Conservation (phyloP, 2,888 invertebrate genomes). For the Gibbula magus region DNA sequence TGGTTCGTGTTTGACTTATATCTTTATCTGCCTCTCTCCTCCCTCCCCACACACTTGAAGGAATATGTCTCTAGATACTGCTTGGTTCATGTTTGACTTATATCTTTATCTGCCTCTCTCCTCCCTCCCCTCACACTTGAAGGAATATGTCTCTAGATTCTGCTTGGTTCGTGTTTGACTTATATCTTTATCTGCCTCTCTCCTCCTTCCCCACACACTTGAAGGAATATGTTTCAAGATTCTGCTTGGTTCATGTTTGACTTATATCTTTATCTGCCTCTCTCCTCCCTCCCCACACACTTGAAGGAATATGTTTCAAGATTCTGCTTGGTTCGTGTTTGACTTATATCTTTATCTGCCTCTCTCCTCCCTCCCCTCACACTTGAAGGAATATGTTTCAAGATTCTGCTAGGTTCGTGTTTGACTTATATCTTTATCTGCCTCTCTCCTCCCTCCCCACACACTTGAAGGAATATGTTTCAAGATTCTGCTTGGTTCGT, state of each 20-base stretch:
- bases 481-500: neutral
- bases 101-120: neutral
- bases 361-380: neutral
- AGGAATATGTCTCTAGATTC: too few relatives aligned
- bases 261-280: neutral
- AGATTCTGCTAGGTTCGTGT: neutral
- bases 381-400: neutral
- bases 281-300: too few relatives aligned
- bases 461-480: too few relatives aligned
- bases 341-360: neutral
- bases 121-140: too few relatives aligned
- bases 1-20: neutral
- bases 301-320: too few relatives aligned
- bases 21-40: neutral
- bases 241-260: neutral
- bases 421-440: neutral
- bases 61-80: neutral
- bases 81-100: neutral
- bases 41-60: neutral
- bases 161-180: neutral
- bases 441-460: neutral
- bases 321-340: neutral
- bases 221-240: neutral
- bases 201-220: neutral
- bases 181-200: neutral